Evolutionary conservation across 2,888 invertebrate species (phyloP).

Genomic region (Synergus gifuensis): DNA sequence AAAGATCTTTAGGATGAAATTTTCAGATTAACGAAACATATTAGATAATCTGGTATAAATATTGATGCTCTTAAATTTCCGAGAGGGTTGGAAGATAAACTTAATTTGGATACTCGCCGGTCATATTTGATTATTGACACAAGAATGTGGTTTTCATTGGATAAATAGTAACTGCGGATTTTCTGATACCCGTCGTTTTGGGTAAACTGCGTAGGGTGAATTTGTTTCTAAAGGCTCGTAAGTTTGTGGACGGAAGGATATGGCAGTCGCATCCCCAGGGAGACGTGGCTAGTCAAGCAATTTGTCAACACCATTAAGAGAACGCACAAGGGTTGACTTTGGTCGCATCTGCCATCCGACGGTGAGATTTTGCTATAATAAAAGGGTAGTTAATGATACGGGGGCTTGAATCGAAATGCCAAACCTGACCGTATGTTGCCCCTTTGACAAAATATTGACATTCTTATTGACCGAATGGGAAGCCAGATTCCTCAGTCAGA

Average conservation of each 20-base stretch:
- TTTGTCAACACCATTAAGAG: conserved; percentile 77
- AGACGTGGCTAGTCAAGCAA: conserved; percentile 75
- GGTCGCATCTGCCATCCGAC: conserved; percentile 74
- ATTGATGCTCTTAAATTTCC: not conserved
- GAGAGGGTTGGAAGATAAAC: not conserved
- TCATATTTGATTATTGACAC: not conserved
- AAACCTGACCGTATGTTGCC: conserved; percentile 68
- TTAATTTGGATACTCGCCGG: not conserved
- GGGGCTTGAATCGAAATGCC: conserved; percentile 62
- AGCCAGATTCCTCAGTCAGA: conserved; percentile 50
- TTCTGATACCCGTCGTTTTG: conserved; percentile 11
- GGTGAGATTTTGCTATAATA: conserved; percentile 68
- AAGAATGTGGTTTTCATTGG: conserved; percentile 25
- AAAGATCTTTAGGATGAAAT: too few relatives aligned
- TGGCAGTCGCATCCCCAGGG: conserved; percentile 64
- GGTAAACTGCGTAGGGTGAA: conserved; percentile 23
- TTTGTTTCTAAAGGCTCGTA: conserved; percentile 45
- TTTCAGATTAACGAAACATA: too few relatives aligned
- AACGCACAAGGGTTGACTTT: conserved; percentile 73
- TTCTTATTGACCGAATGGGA: conserved; percentile 59
- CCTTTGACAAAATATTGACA: conserved; percentile 75
- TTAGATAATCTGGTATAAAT: too few relatives aligned
- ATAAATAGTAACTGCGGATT: conserved; percentile 21
- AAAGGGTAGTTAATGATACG: conserved; percentile 76
- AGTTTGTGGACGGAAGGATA: conserved; percentile 58